Conservation (phyloP, 2,888 invertebrate genomes). For the Chymomyza amoena region DNA sequence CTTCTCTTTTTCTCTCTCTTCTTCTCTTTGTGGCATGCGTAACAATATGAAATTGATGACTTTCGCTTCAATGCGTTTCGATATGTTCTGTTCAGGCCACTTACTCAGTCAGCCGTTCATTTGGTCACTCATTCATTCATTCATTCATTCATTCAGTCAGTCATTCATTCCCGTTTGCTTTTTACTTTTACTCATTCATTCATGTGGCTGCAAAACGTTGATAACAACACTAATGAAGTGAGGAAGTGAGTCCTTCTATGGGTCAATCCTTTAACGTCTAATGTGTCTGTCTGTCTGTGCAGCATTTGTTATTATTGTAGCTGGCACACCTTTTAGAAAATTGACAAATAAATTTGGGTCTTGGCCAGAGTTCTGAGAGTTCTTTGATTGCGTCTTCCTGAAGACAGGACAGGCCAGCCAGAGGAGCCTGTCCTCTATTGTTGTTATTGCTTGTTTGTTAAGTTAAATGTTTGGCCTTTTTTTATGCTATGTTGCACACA, state of each 20-base stretch:
- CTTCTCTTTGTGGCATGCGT: constrained; percentile 64
- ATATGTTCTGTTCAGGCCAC: constrained; percentile 59
- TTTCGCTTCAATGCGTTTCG: constrained; percentile 67
- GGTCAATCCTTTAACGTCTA: constrained; percentile 18
- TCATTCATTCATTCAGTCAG: constrained; percentile 32
- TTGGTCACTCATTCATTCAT: constrained; percentile 11
- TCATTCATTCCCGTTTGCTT: constrained; percentile 10
- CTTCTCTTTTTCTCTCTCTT: not conserved
- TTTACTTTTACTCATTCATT: constrained; percentile 35
- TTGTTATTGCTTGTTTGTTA: constrained; percentile 46
- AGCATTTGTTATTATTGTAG: not conserved
- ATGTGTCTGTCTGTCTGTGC: constrained; percentile 7
- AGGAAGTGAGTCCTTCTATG: constrained; percentile 9
- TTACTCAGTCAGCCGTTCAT: constrained; percentile 13
- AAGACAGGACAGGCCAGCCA: not conserved
- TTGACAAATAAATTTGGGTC: constrained; percentile 62
- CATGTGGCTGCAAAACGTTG: constrained; percentile 63
- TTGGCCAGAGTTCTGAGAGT: constrained; percentile 8
- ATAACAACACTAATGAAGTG: constrained; percentile 71
- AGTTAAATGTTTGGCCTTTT: constrained; percentile 63
- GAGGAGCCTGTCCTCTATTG: not conserved
- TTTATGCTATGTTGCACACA: constrained; percentile 64
- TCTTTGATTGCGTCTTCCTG: constrained; percentile 51
- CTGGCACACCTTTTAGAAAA: constrained; percentile 57
- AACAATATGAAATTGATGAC: constrained; percentile 74